These are phyloP conservation scores for Azemiops feae DNA, from an alignment of 2,113 vertebrate genomes.

Conservation along the genomic window DNA sequence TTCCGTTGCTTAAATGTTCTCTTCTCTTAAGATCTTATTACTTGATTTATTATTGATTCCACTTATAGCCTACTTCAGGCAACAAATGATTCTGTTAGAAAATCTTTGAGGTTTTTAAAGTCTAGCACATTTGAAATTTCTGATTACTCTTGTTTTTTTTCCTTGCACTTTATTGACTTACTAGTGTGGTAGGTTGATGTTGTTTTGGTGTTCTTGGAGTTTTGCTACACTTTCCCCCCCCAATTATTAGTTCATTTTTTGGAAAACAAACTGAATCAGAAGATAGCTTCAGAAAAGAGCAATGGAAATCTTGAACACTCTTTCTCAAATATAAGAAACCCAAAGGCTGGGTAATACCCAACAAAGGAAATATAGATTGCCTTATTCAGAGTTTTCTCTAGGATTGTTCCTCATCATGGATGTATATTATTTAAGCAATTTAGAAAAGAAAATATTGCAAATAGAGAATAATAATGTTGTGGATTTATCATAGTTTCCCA, in stretches of 20 bases:
- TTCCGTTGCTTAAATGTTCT: constrained; percentile 23
- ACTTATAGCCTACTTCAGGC: constrained; percentile 17
- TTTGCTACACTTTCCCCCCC: neutral
- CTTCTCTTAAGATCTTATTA: neutral
- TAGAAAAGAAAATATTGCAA: neutral
- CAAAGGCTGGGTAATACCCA: neutral
- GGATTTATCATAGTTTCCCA: neutral
- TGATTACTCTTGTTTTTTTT: constrained; percentile 15
- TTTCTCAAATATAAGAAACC: neutral
- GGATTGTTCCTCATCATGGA: neutral
- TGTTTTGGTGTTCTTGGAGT: neutral
- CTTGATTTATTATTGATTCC: constrained; percentile 36
- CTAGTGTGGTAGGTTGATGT: neutral
- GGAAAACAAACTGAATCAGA: neutral
- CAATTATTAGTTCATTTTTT: neutral
- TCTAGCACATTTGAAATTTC: constrained; percentile 30
- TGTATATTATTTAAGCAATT: neutral
- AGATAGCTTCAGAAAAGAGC: neutral
- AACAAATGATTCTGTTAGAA: neutral
- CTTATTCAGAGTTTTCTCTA: neutral
- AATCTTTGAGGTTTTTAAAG: constrained; percentile 18
- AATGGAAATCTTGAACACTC: neutral
- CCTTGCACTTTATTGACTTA: neutral
- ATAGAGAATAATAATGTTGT: neutral
- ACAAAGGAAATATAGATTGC: neutral